Conservation (phyloP, 1,140 invertebrate genomes). For the Bombus huntii region DNA sequence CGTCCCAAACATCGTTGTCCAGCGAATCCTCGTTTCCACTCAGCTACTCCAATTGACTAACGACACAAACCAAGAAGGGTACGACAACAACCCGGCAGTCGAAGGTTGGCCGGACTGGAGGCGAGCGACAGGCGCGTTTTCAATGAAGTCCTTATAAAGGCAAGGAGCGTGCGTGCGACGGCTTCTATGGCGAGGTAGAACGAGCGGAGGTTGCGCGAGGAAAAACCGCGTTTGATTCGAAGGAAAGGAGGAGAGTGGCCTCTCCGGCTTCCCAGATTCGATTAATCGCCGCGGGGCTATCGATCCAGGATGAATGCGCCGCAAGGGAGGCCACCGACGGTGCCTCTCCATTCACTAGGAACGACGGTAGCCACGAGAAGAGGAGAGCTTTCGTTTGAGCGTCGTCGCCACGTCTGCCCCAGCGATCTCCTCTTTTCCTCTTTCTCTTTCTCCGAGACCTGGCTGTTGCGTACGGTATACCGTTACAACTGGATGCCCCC, state of each 20-base stretch:
- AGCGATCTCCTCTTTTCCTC: neutral
- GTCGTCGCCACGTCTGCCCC: constrained; percentile 34
- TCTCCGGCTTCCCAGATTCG: constrained; percentile 53
- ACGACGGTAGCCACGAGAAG: constrained; percentile 20
- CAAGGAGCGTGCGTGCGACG: constrained; percentile 59
- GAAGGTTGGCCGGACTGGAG: neutral
- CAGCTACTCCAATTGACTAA: neutral
- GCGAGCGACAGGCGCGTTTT: constrained; percentile 61
- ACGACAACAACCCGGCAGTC: neutral
- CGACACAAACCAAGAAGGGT: neutral
- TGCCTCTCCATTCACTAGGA: constrained; percentile 64
- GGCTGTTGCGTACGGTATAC: constrained; percentile 44
- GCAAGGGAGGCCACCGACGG: constrained; percentile 56
- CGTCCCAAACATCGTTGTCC: too few species aligned
- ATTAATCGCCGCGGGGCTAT: constrained; percentile 63
- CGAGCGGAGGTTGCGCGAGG: constrained; percentile 45
- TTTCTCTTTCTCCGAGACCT: constrained; percentile 14
- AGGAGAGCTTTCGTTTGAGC: constrained; percentile 56
- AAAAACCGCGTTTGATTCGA: constrained; percentile 60
- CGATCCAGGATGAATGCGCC: constrained; percentile 65
- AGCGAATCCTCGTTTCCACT: neutral
- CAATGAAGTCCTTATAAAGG: constrained; percentile 77
- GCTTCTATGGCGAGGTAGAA: constrained; percentile 58
- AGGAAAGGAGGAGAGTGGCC: constrained; percentile 58
- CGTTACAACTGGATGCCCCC: constrained; percentile 62